Base-by-base conservation (phyloP, 2,888 invertebrate species). In the Abrostola tripartita region DNA sequence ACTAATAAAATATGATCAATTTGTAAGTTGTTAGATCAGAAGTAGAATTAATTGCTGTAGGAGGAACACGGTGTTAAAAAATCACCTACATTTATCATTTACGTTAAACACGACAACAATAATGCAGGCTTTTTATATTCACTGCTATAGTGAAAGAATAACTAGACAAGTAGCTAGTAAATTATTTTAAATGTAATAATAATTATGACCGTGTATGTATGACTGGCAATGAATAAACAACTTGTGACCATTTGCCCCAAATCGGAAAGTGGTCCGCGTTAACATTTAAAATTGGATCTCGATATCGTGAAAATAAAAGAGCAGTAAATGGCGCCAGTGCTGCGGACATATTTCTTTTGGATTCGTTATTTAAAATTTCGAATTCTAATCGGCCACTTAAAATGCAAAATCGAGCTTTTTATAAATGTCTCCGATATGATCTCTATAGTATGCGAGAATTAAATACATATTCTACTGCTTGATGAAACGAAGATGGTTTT, bases 401-500 rank as follows among this genome's bases (percentile, higher is more conserved):
- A 63, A 71, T 68, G 50, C 57, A 54, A 63, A 66, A 57, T 52
- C 37, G 37, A 54, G 42, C 61, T 61, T 71, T 54, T 65, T 55
- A 49, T 37, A 10, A 44, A 54, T 44, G 0, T 47, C 50, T 53
- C 55, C 7, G 41, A 60, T 37, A n/a, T 62, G 8, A 52, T 44
- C n/a, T 56, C 12, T 24, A 6, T 51, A 37, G 10, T 55, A 55
- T 55, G 8, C 37, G 54, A 12, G 12, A 37, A 53, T 52, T 54
- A 54, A 47, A 52, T 50, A 50, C 42, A 64, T 51, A 53, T 59
- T 50, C n/a, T 8, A 52, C 41, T 8, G 7, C 5, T 12, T 58
- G 6, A 54, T 47, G 0, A 51, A 50, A 47, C 0, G 9, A 5
- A 6, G 14, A 24, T 24, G 9, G 8, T 47, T 47, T 14, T 14